Evolutionary conservation across 2,113 vertebrate genomes (phyloP).

Genomic region (Pantherophis guttatus): DNA sequence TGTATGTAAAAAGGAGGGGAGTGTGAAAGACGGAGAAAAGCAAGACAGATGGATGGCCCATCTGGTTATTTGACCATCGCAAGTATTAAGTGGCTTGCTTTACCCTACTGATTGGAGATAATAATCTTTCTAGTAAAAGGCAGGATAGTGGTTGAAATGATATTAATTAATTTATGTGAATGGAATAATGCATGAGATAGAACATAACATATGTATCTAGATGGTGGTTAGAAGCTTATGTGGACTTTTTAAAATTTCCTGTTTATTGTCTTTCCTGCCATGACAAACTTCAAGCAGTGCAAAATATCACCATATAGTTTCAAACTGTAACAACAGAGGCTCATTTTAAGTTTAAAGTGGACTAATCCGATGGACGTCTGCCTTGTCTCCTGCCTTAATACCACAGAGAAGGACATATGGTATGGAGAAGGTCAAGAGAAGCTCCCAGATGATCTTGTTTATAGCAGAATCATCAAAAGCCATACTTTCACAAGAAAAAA

Average conservation of each 20-base stretch:
- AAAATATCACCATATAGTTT: not conserved
- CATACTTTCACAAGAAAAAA: not conserved
- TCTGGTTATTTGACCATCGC: not conserved
- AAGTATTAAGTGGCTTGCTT: not conserved
- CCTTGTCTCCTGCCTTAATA: rapidly evolving
- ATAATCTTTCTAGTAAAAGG: not conserved
- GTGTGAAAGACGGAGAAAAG: not conserved
- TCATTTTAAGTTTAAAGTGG: not conserved
- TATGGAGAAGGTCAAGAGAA: not conserved
- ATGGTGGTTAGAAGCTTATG: rapidly evolving
- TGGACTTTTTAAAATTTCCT: not conserved
- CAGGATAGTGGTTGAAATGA: rapidly evolving
- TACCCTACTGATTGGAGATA: rapidly evolving
- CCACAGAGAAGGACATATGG: not conserved
- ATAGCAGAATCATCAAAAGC: not conserved
- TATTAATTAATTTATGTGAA: not conserved
- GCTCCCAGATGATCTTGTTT: not conserved
- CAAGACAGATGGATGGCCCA: not conserved
- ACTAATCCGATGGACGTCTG: rapidly evolving
- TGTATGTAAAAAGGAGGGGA: not conserved
- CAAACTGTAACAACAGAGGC: not conserved
- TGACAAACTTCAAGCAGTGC: not conserved
- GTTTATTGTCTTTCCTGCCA: not conserved
- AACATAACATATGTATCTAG: rapidly evolving
- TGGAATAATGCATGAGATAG: not conserved